Evolutionary conservation across 2,113 vertebrate genomes (phyloP).

Genomic region (Hoplias malabaricus): DNA sequence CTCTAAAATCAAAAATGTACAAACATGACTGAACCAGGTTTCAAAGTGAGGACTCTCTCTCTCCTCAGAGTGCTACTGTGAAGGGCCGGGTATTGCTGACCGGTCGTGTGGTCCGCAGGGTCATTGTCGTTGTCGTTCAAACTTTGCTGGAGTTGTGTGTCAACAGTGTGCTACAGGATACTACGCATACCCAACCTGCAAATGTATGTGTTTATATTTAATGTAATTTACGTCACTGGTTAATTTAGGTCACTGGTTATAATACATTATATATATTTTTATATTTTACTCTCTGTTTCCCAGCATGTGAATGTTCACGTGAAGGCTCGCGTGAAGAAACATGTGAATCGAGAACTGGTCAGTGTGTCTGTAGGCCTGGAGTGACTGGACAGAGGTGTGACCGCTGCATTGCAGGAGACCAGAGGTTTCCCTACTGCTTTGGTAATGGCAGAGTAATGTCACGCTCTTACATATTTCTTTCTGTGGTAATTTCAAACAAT

Average conservation of each 20-base stretch:
- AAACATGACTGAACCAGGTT: too few relatives aligned
- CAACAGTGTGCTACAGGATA: constrained; percentile 67
- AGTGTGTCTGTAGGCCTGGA: constrained; percentile 77
- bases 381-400: constrained; percentile 79
- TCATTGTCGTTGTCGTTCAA: constrained; percentile 68
- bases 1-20: too few relatives aligned
- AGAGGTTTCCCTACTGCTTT: constrained; percentile 79
- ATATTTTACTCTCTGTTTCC: not conserved
- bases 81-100: constrained; percentile 69
- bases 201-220: constrained; percentile 60
- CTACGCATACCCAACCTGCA: constrained; percentile 77
- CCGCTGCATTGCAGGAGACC: constrained; percentile 70
- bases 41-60: not conserved
- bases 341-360: constrained; percentile 75
- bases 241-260: not conserved
- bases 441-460: constrained; percentile 62
- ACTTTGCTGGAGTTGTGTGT: constrained; percentile 57
- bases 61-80: constrained; percentile 68
- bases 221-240: too few relatives aligned
- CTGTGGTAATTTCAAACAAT: not conserved
- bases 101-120: constrained; percentile 58
- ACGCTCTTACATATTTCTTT: not conserved
- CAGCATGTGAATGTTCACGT: constrained; percentile 81
- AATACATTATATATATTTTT: too few relatives aligned
- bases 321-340: constrained; percentile 69